Evolutionary conservation across 2,888 invertebrate species (phyloP), one percentile per base, ranked within the genome.

Genomic region (Polymixis lichenea): DNA sequence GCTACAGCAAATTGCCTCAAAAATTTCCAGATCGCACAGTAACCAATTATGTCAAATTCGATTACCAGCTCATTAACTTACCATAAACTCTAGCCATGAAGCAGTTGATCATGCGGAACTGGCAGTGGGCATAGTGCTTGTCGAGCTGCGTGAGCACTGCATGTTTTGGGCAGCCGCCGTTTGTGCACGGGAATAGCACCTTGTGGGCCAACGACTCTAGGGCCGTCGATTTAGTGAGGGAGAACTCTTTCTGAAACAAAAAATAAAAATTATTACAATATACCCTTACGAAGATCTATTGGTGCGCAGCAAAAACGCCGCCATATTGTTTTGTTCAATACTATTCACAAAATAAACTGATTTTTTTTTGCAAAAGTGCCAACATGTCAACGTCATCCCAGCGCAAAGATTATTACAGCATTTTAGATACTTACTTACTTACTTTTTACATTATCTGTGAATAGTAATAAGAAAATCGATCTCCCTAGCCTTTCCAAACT

Each of bases 161-260:
- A 67, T 97, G 97, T 72, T 97, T 97, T 2, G 95, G 95, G 83
- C 97, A 97, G n/a, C 97, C 97, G 0, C 91, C 87, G 85, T 97
- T 97, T 25, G 95, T 96, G 90, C 97, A 97, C 1, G 97, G 97
- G 78, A 97, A 97, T 74, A 97, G 92, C 8, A 97, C 95, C 90
- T 97, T 97, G 79, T 97, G 97, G 46, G 97, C 97, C 60, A 97
- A 89, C 0, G 97, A 97, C 86, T 97, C 97, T 62, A 97, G 92
- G 0, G 97, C 97, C 66, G 95, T 92, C 0, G 97, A 97, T 4
- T 97, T 94, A 15, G 97, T 94, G 38, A 91, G 93, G 4, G 97
- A 96, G 85, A 97, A 97, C 85, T 96, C 95, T 93, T 97, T 97
- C 97, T 97, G 93, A 11, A 76, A 67, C 25, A 66, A 53, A 22